Base-by-base conservation (phyloP, 2,888 invertebrate species). In the Hermaeophaga mercurialis region DNA sequence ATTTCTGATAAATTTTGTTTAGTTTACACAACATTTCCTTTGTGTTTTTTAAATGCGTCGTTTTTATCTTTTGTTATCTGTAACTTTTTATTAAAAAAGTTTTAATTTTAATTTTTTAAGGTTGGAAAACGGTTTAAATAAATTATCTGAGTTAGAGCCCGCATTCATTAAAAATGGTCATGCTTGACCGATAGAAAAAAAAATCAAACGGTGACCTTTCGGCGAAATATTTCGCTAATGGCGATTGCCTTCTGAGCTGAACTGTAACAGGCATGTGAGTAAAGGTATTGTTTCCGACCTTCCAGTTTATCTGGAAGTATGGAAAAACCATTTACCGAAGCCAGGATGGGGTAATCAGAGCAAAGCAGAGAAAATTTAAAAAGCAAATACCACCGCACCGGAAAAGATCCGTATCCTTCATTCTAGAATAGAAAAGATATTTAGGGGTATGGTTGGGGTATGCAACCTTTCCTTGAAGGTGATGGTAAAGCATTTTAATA, bases 401-500 rank as follows among this genome's bases (percentile, higher is more conserved):
- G 55, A 57, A 48, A 55, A 57, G 56, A 58, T 57, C 53, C 55
- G 54, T 59, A 61, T 63, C 60, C 61, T 54, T 59, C 63, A 57
- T 57, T 58, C 58, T 54, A 39, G 31, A 52, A 52, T 52, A 34
- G 52, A 52, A 52, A 50, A 44, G 57, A 58, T 59, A 64, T 62
- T 65, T 58, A 53, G 57, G 58, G 46, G 36, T 50, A 44, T 46
- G 46, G 49, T 41, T 19, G 38, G 56, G 59, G 54, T 47, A 50
- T 47, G 52, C 60, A 61, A 66, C 65, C 65, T 64, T 68, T 63
- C 49, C 61, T 50, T 54, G 31, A 44, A 61, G 66, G 61, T 59
- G 57, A 60, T 57, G 58, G 62, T 59, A 54, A 48, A 62, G 65
- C 65, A 64, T 67, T 70, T 70, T 70, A 70, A 71, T 70, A 67